Conservation (phyloP, 2,113 vertebrate genomes). For the Xiphorhynchus elegans region DNA sequence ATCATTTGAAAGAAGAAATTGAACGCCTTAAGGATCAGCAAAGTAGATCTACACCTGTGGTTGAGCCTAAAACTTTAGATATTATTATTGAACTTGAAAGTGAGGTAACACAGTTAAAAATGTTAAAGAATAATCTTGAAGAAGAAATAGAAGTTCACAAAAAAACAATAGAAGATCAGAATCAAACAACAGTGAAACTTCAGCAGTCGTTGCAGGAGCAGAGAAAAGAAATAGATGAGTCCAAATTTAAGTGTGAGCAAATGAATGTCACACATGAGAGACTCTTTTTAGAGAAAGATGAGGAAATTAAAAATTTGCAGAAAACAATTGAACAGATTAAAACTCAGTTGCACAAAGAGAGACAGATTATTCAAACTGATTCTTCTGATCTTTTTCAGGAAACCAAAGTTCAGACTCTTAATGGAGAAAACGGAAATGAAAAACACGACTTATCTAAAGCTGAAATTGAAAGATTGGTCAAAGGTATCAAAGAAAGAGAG, state of each 20-base stretch:
- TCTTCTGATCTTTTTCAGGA: constrained; percentile 86
- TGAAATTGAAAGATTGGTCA: constrained; percentile 89
- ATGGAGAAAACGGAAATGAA: constrained; percentile 90
- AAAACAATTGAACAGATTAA: constrained; percentile 81
- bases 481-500: constrained; percentile 93
- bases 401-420: constrained; percentile 87
- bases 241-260: constrained; percentile 84
- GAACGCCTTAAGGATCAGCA: constrained; percentile 91
- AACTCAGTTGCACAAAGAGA: constrained; percentile 74
- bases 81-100: constrained; percentile 90
- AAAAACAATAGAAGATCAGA: constrained; percentile 84
- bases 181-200: constrained; percentile 75
- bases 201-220: constrained; percentile 86
- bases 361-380: constrained; percentile 70
- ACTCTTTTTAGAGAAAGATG: constrained; percentile 86
- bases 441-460: constrained; percentile 96
- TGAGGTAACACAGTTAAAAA: constrained; percentile 86
- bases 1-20: constrained; percentile 94
- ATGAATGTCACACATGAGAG: constrained; percentile 83
- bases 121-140: constrained; percentile 78
- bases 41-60: constrained; percentile 73
- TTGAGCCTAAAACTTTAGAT: constrained; percentile 87
- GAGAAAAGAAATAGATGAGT: constrained; percentile 86
- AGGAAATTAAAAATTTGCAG: constrained; percentile 86
- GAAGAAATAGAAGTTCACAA: constrained; percentile 83